Evolutionary conservation across 2,888 invertebrate genomes (phyloP).

Genomic region (Geophilus truncorum): DNA sequence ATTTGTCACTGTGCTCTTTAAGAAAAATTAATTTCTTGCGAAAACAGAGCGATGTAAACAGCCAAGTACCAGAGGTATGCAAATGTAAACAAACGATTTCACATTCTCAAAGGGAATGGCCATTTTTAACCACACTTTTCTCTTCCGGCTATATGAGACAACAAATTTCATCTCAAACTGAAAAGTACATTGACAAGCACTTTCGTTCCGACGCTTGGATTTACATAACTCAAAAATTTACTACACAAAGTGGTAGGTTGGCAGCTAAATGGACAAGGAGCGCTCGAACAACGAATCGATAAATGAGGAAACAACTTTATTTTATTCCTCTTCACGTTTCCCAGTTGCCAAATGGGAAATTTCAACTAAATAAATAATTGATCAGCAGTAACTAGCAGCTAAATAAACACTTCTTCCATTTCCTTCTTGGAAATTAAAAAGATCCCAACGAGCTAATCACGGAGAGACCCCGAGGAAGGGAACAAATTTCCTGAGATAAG

Average conservation of each 20-base stretch:
- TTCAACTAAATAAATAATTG: background rate
- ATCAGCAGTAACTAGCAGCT: slow-evolving; percentile 5
- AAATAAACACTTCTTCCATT: background rate
- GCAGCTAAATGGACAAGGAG: slow-evolving; percentile 4
- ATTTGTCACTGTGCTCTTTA: too few species aligned
- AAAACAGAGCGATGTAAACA: too few species aligned
- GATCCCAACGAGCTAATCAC: background rate
- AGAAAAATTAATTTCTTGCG: too few species aligned
- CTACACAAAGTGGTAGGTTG: background rate
- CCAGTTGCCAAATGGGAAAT: slow-evolving; percentile 10
- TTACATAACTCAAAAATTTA: slow-evolving; percentile 1
- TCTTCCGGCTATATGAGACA: background rate
- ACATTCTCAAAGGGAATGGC: background rate
- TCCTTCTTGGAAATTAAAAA: background rate
- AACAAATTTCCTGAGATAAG: background rate
- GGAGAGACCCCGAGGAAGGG: background rate
- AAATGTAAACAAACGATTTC: background rate
- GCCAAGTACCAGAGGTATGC: background rate
- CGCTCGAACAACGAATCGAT: background rate
- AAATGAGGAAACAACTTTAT: slow-evolving; percentile 5
- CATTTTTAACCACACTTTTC: background rate
- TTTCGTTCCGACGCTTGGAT: background rate
- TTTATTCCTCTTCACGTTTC: background rate
- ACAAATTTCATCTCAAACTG: background rate
- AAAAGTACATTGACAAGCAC: slow-evolving; percentile 1